Conservation (phyloP, 2,888 invertebrate species). For the Drosophila paramelanica region DNA sequence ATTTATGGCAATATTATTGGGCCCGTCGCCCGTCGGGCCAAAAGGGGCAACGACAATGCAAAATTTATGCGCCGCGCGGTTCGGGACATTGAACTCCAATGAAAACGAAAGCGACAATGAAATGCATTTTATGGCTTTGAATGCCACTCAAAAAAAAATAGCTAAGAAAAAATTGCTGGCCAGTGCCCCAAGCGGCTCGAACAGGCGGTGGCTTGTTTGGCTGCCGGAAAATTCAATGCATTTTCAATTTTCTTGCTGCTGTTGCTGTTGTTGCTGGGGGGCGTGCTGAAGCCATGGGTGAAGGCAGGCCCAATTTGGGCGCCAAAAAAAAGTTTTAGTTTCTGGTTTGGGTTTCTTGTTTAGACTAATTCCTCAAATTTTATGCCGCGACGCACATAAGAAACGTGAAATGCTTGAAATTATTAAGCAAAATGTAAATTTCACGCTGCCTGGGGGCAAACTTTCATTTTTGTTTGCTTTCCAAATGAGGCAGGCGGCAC, state of each 20-base stretch:
- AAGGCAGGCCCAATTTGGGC: slow-evolving; percentile 40
- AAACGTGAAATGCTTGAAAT: slow-evolving; percentile 71
- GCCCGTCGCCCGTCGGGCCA: slow-evolving; percentile 24
- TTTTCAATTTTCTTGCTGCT: slow-evolving; percentile 20
- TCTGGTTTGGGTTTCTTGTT: slow-evolving; percentile 22
- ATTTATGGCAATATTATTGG: slow-evolving; percentile 50
- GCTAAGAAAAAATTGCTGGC: slow-evolving; percentile 37
- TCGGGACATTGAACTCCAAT: slow-evolving; percentile 69
- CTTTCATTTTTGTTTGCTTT: slow-evolving; percentile 77
- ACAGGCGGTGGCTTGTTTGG: slow-evolving; percentile 41
- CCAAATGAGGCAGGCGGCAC: slow-evolving; percentile 58
- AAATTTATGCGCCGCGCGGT: slow-evolving; percentile 59
- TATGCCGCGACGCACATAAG: slow-evolving; percentile 60
- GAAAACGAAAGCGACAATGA: slow-evolving; percentile 76
- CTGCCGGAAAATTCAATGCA: slow-evolving; percentile 71
- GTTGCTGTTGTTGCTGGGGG: slow-evolving; percentile 2
- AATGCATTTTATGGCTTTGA: slow-evolving; percentile 63
- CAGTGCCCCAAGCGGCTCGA: slow-evolving; percentile 42
- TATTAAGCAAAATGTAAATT: slow-evolving; percentile 78
- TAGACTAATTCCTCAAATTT: slow-evolving; percentile 70
- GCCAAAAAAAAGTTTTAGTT: slow-evolving; percentile 29
- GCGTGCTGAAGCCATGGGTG: slow-evolving; percentile 31
- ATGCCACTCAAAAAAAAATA: slow-evolving; percentile 20
- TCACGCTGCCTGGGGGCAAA: slow-evolving; percentile 60
- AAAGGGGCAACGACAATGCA: slow-evolving; percentile 52